A percentile compares a stretch with the other conserved stretches of the same genome.
These are phyloP conservation scores for Melipona quadrifasciata DNA, from an alignment of 1,140 invertebrate species.

Conservation along the genomic window DNA sequence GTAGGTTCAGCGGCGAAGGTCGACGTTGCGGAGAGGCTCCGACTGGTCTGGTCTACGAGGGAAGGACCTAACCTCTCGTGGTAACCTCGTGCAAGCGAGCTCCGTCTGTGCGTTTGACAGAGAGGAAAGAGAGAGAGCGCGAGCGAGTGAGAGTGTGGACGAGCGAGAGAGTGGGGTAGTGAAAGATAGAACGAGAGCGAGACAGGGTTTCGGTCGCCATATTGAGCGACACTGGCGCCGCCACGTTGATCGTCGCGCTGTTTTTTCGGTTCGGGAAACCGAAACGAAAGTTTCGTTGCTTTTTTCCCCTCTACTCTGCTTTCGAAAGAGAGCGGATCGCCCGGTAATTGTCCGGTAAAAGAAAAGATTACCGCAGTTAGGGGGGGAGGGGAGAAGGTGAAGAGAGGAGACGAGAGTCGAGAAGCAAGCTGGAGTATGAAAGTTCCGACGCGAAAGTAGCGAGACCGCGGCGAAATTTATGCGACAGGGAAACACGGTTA, in stretches of 20 bases:
- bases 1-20: conserved; percentile 35
- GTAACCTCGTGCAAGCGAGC: conserved; percentile 58
- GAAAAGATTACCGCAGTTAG: not conserved
- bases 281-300: not conserved
- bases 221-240: conserved; percentile 38
- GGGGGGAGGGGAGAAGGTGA: not conserved
- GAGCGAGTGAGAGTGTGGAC: not conserved
- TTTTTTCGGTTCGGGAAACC: conserved; percentile 17
- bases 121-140: not conserved
- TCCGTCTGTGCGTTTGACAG: conserved; percentile 13
- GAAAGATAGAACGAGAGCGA: not conserved
- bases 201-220: conserved; percentile 24
- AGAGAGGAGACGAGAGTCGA: too few species aligned
- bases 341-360: not conserved
- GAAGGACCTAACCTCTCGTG: conserved; percentile 61
- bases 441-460: conserved; percentile 22
- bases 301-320: not conserved
- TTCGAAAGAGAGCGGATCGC: not conserved
- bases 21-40: not conserved
- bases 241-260: conserved; percentile 16
- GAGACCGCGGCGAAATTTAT: conserved; percentile 27
- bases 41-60: conserved; percentile 26
- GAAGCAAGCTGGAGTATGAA: conserved; percentile 16
- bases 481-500: conserved; percentile 30
- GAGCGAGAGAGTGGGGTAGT: not conserved